Conservation (phyloP, 2,888 invertebrate genomes). For the Dexiosoma caninum region DNA sequence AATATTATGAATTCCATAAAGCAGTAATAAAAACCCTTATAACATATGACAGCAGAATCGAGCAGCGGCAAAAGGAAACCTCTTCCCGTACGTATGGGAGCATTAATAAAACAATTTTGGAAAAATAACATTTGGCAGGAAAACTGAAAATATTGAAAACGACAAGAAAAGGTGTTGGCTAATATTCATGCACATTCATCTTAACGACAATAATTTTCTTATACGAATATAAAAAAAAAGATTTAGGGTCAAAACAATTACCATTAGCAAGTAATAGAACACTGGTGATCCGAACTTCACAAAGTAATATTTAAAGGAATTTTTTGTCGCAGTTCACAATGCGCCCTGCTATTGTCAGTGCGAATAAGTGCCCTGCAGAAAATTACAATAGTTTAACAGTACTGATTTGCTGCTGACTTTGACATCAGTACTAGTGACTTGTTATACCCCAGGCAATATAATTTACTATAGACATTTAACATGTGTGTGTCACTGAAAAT, state of each 20-base stretch:
- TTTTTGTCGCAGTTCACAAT: too few species aligned
- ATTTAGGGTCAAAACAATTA: slow-evolving; percentile 58
- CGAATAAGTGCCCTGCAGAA: too few species aligned
- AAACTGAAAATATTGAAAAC: slow-evolving; percentile 1
- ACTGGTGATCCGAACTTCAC: slow-evolving; percentile 18
- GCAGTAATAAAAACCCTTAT: slow-evolving; percentile 37
- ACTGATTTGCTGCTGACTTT: too few species aligned
- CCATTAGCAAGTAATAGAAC: slow-evolving; percentile 39
- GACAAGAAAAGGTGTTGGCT: slow-evolving; percentile 39
- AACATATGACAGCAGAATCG: slow-evolving; percentile 44
- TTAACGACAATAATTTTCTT: slow-evolving; percentile 19
- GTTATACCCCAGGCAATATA: too few species aligned
- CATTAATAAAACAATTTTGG: slow-evolving; percentile 18
- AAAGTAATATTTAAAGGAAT: not conserved
- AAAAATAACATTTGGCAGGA: slow-evolving; percentile 45
- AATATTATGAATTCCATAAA: slow-evolving; percentile 63
- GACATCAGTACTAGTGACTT: too few species aligned
- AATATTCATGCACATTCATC: not conserved
- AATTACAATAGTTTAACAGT: too few species aligned
- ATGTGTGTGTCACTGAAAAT: too few species aligned
- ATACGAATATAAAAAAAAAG: not conserved
- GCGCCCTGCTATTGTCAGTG: too few species aligned
- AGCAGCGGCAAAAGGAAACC: not conserved
- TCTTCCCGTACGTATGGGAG: not conserved
- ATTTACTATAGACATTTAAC: too few species aligned